Conservation (phyloP, 2,113 vertebrate species). For the Calonectris borealis region DNA sequence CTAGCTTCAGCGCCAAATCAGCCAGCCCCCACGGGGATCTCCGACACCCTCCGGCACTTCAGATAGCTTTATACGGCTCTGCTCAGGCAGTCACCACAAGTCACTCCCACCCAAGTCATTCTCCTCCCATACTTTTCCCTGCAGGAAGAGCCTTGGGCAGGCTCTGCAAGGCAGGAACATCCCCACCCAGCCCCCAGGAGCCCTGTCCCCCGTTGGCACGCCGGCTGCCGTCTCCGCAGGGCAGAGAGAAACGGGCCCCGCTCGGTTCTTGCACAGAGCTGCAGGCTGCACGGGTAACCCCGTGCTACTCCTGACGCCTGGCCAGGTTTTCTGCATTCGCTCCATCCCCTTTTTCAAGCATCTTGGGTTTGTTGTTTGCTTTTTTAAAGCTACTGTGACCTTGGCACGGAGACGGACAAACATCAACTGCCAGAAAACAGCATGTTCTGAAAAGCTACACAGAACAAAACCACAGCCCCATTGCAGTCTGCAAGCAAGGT, state of each 20-base stretch:
- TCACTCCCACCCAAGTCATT: neutral
- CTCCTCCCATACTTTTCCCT: neutral
- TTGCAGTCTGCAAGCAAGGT: neutral
- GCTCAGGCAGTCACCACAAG: neutral
- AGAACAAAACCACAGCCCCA: neutral
- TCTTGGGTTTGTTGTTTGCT: neutral
- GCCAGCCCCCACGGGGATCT: neutral
- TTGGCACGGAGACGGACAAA: neutral
- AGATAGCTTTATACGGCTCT: neutral
- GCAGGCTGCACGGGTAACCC: neutral
- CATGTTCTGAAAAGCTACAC: neutral
- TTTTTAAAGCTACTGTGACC: neutral
- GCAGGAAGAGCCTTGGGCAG: neutral
- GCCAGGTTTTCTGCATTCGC: neutral
- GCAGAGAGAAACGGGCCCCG: neutral
- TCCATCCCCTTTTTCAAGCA: neutral
- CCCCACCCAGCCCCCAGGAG: neutral
- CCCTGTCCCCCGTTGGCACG: rapidly evolving
- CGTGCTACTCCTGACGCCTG: neutral
- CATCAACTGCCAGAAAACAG: neutral
- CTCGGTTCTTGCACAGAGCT: neutral
- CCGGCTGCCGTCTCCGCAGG: rapidly evolving
- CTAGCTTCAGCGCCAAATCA: neutral
- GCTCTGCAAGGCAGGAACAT: neutral
- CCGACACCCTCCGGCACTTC: neutral